Evolutionary conservation across 2,888 invertebrate genomes (phyloP), one percentile per base, ranked within the genome.

Genomic region (Agriopis aurantiaria): DNA sequence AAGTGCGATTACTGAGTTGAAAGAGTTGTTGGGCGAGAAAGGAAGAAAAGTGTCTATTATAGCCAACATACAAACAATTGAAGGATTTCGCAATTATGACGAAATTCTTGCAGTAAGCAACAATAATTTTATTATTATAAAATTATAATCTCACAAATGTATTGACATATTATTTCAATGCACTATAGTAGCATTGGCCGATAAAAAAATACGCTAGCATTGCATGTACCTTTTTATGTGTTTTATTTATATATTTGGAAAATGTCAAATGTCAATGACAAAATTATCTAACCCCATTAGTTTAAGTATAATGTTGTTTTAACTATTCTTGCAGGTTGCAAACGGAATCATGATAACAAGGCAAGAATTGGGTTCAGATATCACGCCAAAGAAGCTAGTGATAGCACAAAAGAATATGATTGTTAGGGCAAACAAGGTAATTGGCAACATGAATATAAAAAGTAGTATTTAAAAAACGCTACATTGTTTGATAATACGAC

Each of bases 261-360:
- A 33, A 33, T 33, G 23, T 5, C 33, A 33, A 33, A 33, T 33
- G 5, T 33, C 33, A 33, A 33, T 33, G 33, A 33, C 33, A 33
- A 33, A 33, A 33, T 33, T 33, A 5, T 33, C 33, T 33, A 33
- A 33, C 33, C 5, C 33, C 33, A 33, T 33, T 33, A 5, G 33
- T 33, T 3, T 48, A 4, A 48, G 3, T 52, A 52, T 23, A 23
- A 49, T 49, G 12, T 10, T 9, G 1, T 43, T 8, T 3, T 23
- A 12, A 52, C 23, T 52, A 52, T 52, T 23, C 1, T 33, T 52
- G 23, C 67, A 95, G 84, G 95, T 88, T 14, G 86, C 96, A 0
- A 96, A 96, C 85, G 97, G 96, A 49, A 90, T 97, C 17, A 95
- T 97, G 93, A 95, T 97, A 57, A 96, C 97, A 17, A 93, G 97